These are phyloP conservation scores for Lacerta agilis DNA, from an alignment of 2,797 vertebrate species.

Conservation along the genomic window DNA sequence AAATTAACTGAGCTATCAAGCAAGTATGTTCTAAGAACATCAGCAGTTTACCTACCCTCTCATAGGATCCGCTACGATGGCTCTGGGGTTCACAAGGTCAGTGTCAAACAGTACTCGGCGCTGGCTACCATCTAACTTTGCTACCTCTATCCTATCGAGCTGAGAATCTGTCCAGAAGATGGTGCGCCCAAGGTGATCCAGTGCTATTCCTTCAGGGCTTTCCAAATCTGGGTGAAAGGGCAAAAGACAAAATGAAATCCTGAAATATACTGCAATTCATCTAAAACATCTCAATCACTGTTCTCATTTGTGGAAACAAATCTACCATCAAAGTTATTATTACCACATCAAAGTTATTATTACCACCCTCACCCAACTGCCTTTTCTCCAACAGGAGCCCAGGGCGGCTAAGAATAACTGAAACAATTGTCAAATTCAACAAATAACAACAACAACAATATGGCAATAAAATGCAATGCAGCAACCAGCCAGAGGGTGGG, in stretches of 20 bases:
- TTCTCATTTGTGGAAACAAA: not conserved
- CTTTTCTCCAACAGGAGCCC: too few relatives aligned
- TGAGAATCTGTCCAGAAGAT: conserved; percentile 95
- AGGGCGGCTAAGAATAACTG: too few relatives aligned
- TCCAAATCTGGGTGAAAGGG: conserved; percentile 79
- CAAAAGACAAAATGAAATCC: not conserved
- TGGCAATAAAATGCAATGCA: too few relatives aligned
- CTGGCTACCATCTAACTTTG: conserved; percentile 88
- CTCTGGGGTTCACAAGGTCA: conserved; percentile 90
- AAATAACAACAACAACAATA: too few relatives aligned
- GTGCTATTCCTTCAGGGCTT: conserved; percentile 91
- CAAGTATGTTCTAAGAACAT: not conserved
- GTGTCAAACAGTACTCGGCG: conserved; percentile 87
- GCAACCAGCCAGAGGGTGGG: too few relatives aligned
- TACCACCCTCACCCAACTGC: too few relatives aligned
- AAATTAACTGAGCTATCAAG: not conserved
- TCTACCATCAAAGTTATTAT: conserved; percentile 5
- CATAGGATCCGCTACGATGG: conserved; percentile 85
- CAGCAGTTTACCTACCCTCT: conserved; percentile 81
- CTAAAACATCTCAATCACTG: conserved; percentile 6
- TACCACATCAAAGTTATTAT: not conserved
- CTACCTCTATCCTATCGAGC: conserved; percentile 89
- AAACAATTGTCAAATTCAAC: too few relatives aligned
- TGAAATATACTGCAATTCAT: conserved; percentile 4
- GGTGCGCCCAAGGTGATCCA: conserved; percentile 89